phyloP scores from a whole-genome alignment of 2,888 invertebrate genomes.

The Schizaphis graminum region DNA sequence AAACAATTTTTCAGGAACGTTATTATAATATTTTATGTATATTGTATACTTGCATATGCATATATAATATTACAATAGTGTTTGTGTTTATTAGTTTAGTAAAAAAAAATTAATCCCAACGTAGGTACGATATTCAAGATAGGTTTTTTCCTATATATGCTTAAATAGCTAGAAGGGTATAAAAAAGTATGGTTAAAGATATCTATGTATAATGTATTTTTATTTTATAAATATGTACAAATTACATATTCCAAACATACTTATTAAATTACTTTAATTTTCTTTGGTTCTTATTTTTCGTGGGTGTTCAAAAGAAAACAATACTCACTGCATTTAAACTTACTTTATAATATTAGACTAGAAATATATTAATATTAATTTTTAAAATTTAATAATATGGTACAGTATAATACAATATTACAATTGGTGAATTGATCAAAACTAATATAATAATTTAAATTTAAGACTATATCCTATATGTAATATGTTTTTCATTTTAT shows the following conservation, averaged over 20 bases:
- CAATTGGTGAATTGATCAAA: neutral
- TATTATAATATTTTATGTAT: neutral
- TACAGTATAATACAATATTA: neutral
- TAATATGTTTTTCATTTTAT: neutral
- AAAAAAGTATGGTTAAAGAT: neutral
- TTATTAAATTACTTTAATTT: neutral
- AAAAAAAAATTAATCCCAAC: neutral
- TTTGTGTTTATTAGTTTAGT: neutral
- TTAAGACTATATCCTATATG: neutral
- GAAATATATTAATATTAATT: slow-evolving; percentile 6
- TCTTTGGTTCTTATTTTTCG: neutral
- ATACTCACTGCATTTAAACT: neutral
- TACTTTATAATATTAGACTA: neutral
- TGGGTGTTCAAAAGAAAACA: neutral
- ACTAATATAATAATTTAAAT: neutral
- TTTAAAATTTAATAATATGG: neutral
- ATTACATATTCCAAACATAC: neutral
- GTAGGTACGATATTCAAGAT: neutral
- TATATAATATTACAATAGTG: neutral
- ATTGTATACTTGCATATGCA: neutral
- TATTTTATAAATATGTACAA: neutral
- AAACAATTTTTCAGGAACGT: neutral
- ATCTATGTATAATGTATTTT: neutral
- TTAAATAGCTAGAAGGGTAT: neutral
- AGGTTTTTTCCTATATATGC: neutral